Conservation (phyloP, 2,888 invertebrate genomes). For the Drosophila neutralis region DNA sequence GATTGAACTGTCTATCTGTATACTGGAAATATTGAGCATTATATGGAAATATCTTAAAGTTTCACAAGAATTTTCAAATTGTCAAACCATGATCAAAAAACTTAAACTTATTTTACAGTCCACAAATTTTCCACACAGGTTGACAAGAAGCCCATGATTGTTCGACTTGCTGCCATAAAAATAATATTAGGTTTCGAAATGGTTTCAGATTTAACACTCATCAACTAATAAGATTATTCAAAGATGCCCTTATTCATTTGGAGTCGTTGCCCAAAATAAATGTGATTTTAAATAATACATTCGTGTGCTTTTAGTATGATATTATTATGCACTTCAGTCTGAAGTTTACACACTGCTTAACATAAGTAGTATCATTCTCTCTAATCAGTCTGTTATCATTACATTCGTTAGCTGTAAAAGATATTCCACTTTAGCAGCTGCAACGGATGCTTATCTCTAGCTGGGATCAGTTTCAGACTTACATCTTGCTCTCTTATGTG, state of each 20-base stretch:
- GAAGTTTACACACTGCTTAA: slow-evolving; percentile 17
- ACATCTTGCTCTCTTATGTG: slow-evolving; percentile 23
- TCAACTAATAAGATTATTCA: background rate
- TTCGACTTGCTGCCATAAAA: background rate
- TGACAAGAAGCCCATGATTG: background rate
- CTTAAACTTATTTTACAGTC: background rate
- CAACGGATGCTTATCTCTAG: slow-evolving; percentile 27
- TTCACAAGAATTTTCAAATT: background rate
- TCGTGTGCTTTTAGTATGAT: slow-evolving; percentile 19
- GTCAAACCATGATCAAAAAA: background rate
- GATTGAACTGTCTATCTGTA: background rate
- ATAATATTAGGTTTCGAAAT: background rate
- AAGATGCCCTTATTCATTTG: too few species aligned
- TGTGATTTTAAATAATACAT: slow-evolving; percentile 20
- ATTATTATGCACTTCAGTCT: slow-evolving; percentile 24
- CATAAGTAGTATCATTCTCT: slow-evolving; percentile 3
- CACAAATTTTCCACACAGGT: background rate
- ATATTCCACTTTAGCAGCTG: slow-evolving; percentile 9
- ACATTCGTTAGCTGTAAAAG: slow-evolving; percentile 1
- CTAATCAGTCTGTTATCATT: slow-evolving; percentile 20
- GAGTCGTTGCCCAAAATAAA: background rate
- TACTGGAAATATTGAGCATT: background rate
- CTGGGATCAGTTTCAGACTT: slow-evolving; percentile 5
- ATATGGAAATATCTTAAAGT: background rate
- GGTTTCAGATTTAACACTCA: background rate